Evolutionary conservation across 2,113 vertebrate species (phyloP).

Genomic region (Hucho hucho): DNA sequence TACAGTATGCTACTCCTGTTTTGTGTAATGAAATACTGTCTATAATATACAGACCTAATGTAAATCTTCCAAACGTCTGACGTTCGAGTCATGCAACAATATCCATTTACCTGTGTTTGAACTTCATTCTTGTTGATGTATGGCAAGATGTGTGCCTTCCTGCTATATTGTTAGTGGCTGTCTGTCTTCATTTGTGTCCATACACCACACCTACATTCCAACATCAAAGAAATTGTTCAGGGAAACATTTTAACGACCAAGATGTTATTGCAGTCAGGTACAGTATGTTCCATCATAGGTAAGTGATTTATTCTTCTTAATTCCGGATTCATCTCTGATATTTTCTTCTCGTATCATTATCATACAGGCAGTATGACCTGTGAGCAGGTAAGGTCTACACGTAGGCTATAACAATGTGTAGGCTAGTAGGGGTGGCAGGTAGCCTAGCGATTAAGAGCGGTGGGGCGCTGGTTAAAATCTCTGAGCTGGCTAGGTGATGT

Average conservation of each 20-base stretch:
- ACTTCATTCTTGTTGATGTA: not conserved
- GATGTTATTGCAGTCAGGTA: not conserved
- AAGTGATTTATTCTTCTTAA: no score
- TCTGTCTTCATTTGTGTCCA: not conserved
- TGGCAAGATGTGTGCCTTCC: not conserved
- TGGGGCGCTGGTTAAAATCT: no score
- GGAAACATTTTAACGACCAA: not conserved
- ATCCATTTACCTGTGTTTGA: not conserved
- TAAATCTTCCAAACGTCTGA: not conserved
- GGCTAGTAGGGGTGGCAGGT: no score
- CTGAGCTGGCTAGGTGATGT: no score
- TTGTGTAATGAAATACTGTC: not conserved
- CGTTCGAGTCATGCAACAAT: not conserved
- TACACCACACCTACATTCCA: not conserved
- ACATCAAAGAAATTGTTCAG: not conserved
- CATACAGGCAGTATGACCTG: no score
- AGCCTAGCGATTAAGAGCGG: no score
- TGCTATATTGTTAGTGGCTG: not conserved
- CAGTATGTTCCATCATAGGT: not conserved
- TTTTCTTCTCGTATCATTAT: no score
- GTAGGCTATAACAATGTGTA: no score
- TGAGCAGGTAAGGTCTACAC: no score
- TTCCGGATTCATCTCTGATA: no score
- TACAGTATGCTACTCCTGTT: not conserved
- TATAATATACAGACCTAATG: not conserved